phyloP scores from a whole-genome alignment of 2,113 vertebrate genomes.

The Actenoides lindsayi region DNA sequence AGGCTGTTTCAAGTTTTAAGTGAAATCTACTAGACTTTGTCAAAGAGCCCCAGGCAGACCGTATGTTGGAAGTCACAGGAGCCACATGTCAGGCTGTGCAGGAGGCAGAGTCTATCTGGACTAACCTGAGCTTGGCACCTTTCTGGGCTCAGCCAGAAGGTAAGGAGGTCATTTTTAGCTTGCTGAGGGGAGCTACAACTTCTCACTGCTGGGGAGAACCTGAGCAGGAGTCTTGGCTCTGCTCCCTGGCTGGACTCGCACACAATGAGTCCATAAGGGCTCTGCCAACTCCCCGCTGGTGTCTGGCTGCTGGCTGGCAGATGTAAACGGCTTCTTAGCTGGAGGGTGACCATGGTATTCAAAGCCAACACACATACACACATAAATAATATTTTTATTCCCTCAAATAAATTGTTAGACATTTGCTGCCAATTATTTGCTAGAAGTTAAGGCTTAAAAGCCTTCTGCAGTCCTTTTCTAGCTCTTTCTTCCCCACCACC shows the following conservation, averaged over 20 bases:
- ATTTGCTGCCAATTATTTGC: conserved; percentile 50
- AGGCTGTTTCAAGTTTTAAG: neutral
- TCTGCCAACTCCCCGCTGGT: conserved; percentile 19
- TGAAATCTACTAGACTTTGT: neutral
- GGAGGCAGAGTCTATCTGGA: neutral
- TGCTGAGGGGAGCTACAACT: neutral
- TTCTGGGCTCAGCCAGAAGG: neutral
- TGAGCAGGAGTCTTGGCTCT: neutral
- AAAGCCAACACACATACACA: conserved; percentile 45
- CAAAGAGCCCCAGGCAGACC: neutral
- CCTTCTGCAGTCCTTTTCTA: neutral
- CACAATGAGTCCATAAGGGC: neutral
- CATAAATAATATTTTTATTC: conserved; percentile 53
- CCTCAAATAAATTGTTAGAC: conserved; percentile 36
- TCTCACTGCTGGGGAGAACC: neutral
- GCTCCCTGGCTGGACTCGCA: neutral
- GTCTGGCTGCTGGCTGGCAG: conserved; percentile 52
- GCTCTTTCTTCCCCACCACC: neutral
- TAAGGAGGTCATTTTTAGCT: neutral
- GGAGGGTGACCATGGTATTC: conserved; percentile 11
- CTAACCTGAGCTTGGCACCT: neutral
- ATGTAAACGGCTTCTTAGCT: conserved; percentile 37
- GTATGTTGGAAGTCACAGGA: fast-evolving
- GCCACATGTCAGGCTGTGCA: fast-evolving
- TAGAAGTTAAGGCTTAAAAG: conserved; percentile 18